Base-by-base conservation (phyloP, 53 echinoderm and acorn worm genomes). In the Antedon mediterranea region DNA sequence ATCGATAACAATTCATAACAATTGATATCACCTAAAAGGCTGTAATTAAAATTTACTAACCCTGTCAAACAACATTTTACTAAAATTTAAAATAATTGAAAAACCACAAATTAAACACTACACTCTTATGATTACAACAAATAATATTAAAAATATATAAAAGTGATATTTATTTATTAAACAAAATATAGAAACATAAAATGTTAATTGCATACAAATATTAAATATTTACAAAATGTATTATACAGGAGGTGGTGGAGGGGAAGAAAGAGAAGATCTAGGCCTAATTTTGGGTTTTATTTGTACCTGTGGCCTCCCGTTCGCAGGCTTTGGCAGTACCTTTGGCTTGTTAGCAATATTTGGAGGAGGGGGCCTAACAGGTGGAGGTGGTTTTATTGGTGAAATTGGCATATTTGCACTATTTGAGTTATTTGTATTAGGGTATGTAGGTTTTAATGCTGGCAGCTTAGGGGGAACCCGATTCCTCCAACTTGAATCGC, bases 351-450 rank as follows among this genome's bases (percentile, higher is more conserved):
- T 75, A 7, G 42, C 30, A 26, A 80, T 83, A 32, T 80, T 87
- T 28, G 83, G 33, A 11, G 83, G 77, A 74, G 80, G 80, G 71
- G 87, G 87, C 70, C 84, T 87, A 20, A 73, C 42, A 31, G 87
- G 43, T 29, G 80, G 83, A 7, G 43, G 71, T 0, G 87, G 87
- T 73, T 87, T 87, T 6, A 74, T 72, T 8, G 79, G 42, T 79
- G 79, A 71, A 14, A 32, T 32, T 73, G 43, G 32, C 41, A 43
- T 23, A 74, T 28, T 34, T 28, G 71, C 15, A 32, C 76, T 13
- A 72, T 72, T 13, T 72, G 80, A 72, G 11, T 57, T 29, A 26
- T 71, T 78, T 43, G 30, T 78, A 43, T 78, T 32, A 30, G 78
- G 44, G 30, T 32, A 0, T 31, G 57, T 57, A 13, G 57, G 57